Evolutionary conservation across 2,888 invertebrate genomes (phyloP), one percentile per base, ranked within the genome.

Genomic region (Patella caerulea): DNA sequence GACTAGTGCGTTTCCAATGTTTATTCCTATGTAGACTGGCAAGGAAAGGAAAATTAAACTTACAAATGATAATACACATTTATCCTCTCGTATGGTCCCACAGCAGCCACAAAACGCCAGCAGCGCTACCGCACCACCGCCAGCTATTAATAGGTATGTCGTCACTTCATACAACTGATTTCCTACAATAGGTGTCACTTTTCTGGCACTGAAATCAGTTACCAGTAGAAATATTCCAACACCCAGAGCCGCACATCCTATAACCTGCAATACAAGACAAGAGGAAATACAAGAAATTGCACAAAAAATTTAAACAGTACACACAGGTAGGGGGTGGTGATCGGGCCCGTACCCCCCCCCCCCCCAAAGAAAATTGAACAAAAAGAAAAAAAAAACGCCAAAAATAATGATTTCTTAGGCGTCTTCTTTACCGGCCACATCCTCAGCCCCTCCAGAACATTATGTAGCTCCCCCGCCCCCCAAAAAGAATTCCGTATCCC

Each of bases 61-160:
- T 85, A 89, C 89, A 87, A 89, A 89, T 71, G 86, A 86, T 73
- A 89, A 81, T 12, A 89, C 88, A 81, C 88, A 89, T 85, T 83
- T 87, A 80, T 89, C 89, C 78, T 88, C 88, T 53, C 87, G 82
- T 85, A 89, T 88, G 12, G 89, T 89, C 11, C 89, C 89, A 78
- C 89, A 89, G 79, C 88, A 89, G 9, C 89, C 89, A 82, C 89
- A 89, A 83, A 89, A 89, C 7, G 89, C 89, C 72, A 89, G 83
- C 45, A 89, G 82, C 0, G 89, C 86, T 73, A 89, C 87, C 9
- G 87, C 83, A 12, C 89, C 89, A n/a, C 89, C 89, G 7, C 88
- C 89, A 3, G 85, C 88, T 72, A 89, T 86, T 75, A 88, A 84
- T 71, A 89, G 84, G 79, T 89, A 89, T 19, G 88, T 87, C 69